These are phyloP conservation scores for Oedothorax gibbosus DNA, from an alignment of 1,140 invertebrate genomes.

Conservation along the genomic window DNA sequence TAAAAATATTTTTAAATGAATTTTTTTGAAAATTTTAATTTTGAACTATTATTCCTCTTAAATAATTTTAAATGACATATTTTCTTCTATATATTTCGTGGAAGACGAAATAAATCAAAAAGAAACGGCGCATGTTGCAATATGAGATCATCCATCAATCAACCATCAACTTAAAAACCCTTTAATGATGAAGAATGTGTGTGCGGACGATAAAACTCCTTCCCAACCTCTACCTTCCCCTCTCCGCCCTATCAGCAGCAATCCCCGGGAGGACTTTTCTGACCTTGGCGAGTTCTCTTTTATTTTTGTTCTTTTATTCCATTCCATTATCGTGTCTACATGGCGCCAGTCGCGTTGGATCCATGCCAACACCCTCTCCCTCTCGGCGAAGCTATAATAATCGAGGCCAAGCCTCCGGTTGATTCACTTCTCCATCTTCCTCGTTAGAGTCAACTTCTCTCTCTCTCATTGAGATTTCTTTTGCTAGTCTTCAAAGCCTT, in stretches of 20 bases:
- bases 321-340: constrained; percentile 7
- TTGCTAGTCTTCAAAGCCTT: neutral
- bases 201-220: too few relatives aligned
- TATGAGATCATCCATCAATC: neutral
- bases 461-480: neutral
- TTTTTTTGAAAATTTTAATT: too few relatives aligned
- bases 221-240: neutral
- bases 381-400: constrained; percentile 9
- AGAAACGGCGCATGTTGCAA: too few relatives aligned
- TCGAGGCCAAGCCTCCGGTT: constrained; percentile 34
- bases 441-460: neutral
- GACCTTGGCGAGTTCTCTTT: constrained; percentile 41
- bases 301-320: constrained; percentile 22
- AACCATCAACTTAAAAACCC: neutral
- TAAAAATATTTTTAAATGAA: too few relatives aligned
- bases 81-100: too few relatives aligned
- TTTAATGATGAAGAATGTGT: neutral
- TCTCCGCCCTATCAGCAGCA: neutral
- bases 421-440: neutral
- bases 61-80: too few relatives aligned
- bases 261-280: constrained; percentile 42
- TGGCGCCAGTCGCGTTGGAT: constrained; percentile 42
- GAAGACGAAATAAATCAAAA: too few relatives aligned
- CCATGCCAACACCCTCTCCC: constrained; percentile 21
- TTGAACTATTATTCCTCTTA: too few relatives aligned